These are phyloP conservation scores for Clitarchus hookeri DNA, from an alignment of 2,888 invertebrate species.

Conservation along the genomic window DNA sequence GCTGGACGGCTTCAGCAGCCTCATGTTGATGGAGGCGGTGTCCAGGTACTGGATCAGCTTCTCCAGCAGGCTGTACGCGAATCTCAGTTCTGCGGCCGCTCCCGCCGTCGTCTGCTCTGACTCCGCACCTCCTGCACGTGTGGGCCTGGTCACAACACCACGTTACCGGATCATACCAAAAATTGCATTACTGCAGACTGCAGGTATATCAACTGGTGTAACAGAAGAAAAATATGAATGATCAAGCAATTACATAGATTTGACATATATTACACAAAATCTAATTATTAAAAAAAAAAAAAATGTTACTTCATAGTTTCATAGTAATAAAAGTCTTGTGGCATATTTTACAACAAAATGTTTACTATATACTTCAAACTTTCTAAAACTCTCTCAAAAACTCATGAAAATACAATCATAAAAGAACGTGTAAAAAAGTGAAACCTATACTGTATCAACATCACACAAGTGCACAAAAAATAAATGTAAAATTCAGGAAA, in stretches of 20 bases:
- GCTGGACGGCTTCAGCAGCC: slow-evolving; percentile 90
- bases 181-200: neutral
- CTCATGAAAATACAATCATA: no score
- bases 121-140: slow-evolving; percentile 59
- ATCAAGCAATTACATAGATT: neutral
- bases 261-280: neutral
- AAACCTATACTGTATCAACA: no score
- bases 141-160: slow-evolving; percentile 31
- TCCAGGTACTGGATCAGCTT: slow-evolving; percentile 97
- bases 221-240: neutral
- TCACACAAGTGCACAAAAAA: no score
- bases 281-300: neutral
- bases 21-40: slow-evolving; percentile 96
- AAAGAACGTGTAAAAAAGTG: no score
- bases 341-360: no score
- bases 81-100: slow-evolving; percentile 87
- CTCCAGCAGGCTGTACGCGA: slow-evolving; percentile 95
- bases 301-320: no score
- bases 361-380: no score
- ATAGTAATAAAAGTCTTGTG: no score
- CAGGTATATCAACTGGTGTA: neutral
- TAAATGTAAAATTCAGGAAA: no score
- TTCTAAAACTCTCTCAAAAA: no score
- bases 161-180: neutral
- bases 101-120: slow-evolving; percentile 77